Evolutionary conservation across 2,113 vertebrate genomes (phyloP), one percentile per base, ranked within the genome.

Genomic region (Aptenodytes forsteri): DNA sequence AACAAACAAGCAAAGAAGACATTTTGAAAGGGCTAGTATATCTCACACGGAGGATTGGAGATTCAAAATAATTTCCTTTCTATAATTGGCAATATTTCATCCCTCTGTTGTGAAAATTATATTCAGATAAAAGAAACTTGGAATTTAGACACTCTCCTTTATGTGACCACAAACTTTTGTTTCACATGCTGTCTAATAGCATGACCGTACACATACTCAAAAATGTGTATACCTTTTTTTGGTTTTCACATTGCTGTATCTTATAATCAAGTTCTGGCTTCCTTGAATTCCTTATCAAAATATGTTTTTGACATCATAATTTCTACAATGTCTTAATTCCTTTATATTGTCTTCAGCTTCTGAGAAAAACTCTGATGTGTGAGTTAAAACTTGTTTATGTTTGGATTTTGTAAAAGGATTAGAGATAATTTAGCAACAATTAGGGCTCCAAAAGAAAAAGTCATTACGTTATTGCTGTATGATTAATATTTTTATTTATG

Each of bases 381-480:
- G 65, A 59, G 7, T 72, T 87, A 85, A 58, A 78, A 64, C 7
- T 40, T 54, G 20, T 54, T 89, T 89, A 17, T 70, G 34, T 80
- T 77, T 86, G 23, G 30, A 44, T 78, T 73, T 62, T 70, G 2
- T 34, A 49, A 85, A 87, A 76, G 13, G 7, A 46, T 81, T 87
- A 66, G 16, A 79, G 58, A 40, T 34, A 76, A 5, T 56, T 87
- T 3, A 72, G 29, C 30, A 73, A 64, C 6, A 76, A 29, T 38
- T 72, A 72, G 17, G 16, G 4, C 34, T 92, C 10, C 10, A 44
- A 86, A 50, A 81, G 4, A 38, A 77, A 72, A 65, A 84, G 5
- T 32, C 40, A 73, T 52, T 72, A 1, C 0, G 0, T 11, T 72
- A 27, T n/a, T 87, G 2, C 5, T 66, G 6, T 38, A 44, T 56